Evolutionary conservation across 2,113 vertebrate genomes (phyloP), one percentile per base, ranked within the genome.

Genomic region (Carlito syrichta): DNA sequence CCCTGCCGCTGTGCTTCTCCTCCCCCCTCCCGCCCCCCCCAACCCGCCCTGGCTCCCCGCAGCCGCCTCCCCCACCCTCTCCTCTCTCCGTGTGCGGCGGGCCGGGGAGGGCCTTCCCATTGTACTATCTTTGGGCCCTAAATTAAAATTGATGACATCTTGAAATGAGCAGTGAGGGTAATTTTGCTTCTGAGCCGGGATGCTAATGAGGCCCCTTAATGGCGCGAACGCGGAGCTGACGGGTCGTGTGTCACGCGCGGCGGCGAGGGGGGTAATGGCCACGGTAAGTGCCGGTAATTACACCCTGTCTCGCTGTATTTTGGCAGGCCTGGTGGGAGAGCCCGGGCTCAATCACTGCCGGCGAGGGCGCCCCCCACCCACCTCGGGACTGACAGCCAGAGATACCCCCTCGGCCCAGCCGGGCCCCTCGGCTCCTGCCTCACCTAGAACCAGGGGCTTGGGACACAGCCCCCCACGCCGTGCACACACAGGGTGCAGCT

Each of bases 91-190:
- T 94, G 97, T 86, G 95, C 81, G 27, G 50, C 89, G n/a, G 89
- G 98, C 97, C 5, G 43, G 97, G 93, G 97, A 97, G 98, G 91
- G 98, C 98, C 97, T 68, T 98, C 98, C 98, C 98, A 98, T 98
- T 99, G 98, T 99, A 98, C 98, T 98, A 98, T 99, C 98, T 99
- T 99, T 98, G 98, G 98, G 98, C 87, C 98, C 98, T 99, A 98
- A 99, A 99, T 99, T 99, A 99, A 99, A 99, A 99, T 99, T 99
- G 98, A 99, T 99, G 98, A 99, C 98, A 99, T 99, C 98, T 99
- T 98, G 98, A 99, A 99, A 99, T 98, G 98, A 99, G 98, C 98
- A 98, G 98, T 98, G 98, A 98, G 98, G 98, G 98, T 99, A 99
- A 99, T 99, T 99, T 99, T 98, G 98, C 98, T 98, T 98, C 98